Evolutionary conservation across 2,797 vertebrate species (phyloP), one percentile per base, ranked within the genome.

Genomic region (Eupleurogrammus muticus): DNA sequence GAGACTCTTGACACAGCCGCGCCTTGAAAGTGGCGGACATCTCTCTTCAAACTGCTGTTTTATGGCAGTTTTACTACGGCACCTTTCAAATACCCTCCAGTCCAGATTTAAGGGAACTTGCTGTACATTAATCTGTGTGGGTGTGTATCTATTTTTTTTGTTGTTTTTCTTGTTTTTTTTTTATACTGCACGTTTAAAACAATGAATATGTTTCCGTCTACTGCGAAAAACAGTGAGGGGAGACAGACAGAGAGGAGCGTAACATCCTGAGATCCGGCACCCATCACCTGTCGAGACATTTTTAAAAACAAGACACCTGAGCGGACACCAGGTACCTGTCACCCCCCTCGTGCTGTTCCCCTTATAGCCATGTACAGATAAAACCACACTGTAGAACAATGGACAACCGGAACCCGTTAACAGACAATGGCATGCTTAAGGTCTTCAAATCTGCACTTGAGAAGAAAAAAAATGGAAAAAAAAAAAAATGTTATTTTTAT

Each of bases 131-230:
- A 76, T 89, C 77, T 74, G 73, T 90, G 88, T 90, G 89, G 77
- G 78, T 81, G 88, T 88, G 85, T 83, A 70, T 81, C 62, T 83
- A 84, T 89, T 87, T 62, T 63, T 28, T 28, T 28, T 28, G 3
- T 51, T 83, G 84, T 89, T 87, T 62, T 63, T 28, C 5, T 28
- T 28, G 3, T 51, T 19, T 38, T 28, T 28, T 42, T 44, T 90
- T 87, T 92, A 90, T 94, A 94, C 89, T 94, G 93, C 93, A 94
- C 90, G 93, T 93, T 93, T 94, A 89, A 91, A 89, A 91, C 88
- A 61, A 86, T 81, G 83, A 89, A 82, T 89, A 91, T 90, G 85
- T 90, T 90, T 91, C 82, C 82, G 70, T 89, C 80, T 87, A 89
- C 80, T 81, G 89, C 75, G n/a, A n/a, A 75, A 86, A 90, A 87